Evolutionary conservation across 2,888 invertebrate genomes (phyloP), one percentile per base, ranked within the genome.

Genomic region (Parthenolecanium corni): DNA sequence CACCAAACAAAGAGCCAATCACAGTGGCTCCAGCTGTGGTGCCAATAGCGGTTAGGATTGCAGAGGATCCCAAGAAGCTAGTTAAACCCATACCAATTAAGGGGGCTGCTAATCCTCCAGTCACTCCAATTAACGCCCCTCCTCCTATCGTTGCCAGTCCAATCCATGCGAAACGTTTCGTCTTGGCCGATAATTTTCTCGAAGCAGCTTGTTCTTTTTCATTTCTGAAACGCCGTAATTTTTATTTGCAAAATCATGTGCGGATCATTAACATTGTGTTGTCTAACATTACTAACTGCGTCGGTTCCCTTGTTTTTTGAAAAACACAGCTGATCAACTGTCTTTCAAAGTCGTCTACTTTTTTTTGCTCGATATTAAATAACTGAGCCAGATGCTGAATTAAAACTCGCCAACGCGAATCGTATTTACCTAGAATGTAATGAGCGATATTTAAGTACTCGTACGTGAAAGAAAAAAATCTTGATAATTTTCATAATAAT

Each of bases 51-150:
- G 76, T 77, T 58, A 72, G 70, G 9, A 71, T 70, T 4, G 71
- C 71, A 4, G 74, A 73, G 21, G 73, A 71, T 20, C 77, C 76
- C 52, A 77, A 68, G 40, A 77, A 70, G 62, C 75, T 77, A 23
- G 78, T 78, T 14, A 79, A 75, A 3, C 79, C 79, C 36, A 75
- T 73, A n/a, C 77, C 78, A 65, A 79, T 76, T 11, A 83, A 72
- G 12, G 83, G 84, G 12, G 83, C 83, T 4, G 83, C 83, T 51
- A 84, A 73, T 31, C 83, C 83, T 44, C 83, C 83, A 1, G 82
- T 83, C 61, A 84, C 71, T 47, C 83, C 82, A 65, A 83, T 76
- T 46, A 83, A 71, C 12, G 81, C 79, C 44, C 83, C 83, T 3
- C 83, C 83, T 12, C 81, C 80, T 44, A 82, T 73, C 12, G 81